phyloP scores from a whole-genome alignment of 2,888 invertebrate species.

The Teinopalpus imperialis region DNA sequence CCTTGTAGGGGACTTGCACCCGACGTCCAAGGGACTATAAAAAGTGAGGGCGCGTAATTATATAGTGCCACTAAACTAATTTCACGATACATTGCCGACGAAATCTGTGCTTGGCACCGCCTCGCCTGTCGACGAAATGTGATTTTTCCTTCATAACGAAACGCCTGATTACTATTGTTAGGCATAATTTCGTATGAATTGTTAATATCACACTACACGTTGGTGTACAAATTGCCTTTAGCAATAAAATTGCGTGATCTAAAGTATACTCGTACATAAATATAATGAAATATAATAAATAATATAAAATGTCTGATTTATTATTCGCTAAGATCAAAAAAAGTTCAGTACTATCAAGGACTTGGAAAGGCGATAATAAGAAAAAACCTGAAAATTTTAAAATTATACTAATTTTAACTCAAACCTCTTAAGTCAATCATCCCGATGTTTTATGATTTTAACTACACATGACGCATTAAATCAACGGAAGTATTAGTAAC shows the following conservation, averaged over 20 bases:
- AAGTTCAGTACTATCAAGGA: no score
- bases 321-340: no score
- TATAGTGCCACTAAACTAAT: constrained; percentile 82
- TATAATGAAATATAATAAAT: no score
- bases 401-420: no score
- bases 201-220: constrained; percentile 59
- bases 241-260: constrained; percentile 18
- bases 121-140: constrained; percentile 65
- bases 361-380: no score
- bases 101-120: constrained; percentile 81
- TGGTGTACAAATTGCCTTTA: constrained; percentile 50
- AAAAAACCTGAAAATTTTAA: no score
- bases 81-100: constrained; percentile 81
- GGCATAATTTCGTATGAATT: constrained; percentile 74
- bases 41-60: constrained; percentile 79
- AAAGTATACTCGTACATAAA: background rate
- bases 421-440: no score
- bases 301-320: no score
- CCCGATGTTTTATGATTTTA: no score
- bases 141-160: constrained; percentile 71
- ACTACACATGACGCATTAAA: no score
- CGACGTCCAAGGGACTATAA: constrained; percentile 60
- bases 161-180: constrained; percentile 76
- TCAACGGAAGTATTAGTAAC: no score
- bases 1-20: constrained; percentile 35